Evolutionary conservation across 1,140 invertebrate species (phyloP).

Genomic region (Hydropsyche tenuis): DNA sequence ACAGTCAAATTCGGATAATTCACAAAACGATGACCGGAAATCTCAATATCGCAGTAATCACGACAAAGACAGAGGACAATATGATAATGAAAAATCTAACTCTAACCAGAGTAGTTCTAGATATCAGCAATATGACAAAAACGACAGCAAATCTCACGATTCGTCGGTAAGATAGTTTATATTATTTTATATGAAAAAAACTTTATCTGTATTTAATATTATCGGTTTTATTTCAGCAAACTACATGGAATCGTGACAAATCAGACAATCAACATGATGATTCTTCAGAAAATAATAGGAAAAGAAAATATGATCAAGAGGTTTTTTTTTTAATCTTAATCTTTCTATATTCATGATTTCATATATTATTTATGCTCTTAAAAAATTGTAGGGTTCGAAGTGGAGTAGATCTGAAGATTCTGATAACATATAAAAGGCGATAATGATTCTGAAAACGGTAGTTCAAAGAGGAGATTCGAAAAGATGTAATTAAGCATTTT

Average conservation of each 20-base stretch:
- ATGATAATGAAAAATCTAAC: slow-evolving; percentile 15
- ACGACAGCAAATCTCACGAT: slow-evolving; percentile 28
- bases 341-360: not conserved
- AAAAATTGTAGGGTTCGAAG: slow-evolving; percentile 23
- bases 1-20: slow-evolving; percentile 15
- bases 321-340: slow-evolving; percentile 14
- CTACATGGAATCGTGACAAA: slow-evolving; percentile 41
- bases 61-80: slow-evolving; percentile 20
- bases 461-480: slow-evolving; percentile 43
- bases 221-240: slow-evolving; percentile 34
- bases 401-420: slow-evolving; percentile 40
- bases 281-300: slow-evolving; percentile 40
- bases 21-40: slow-evolving; percentile 29
- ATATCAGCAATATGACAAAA: slow-evolving; percentile 35
- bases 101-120: not conserved
- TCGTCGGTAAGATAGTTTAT: slow-evolving; percentile 12
- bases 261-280: slow-evolving; percentile 35
- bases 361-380: not conserved
- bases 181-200: not conserved
- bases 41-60: slow-evolving; percentile 23
- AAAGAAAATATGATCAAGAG: slow-evolving; percentile 46
- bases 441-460: slow-evolving; percentile 38
- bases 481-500: slow-evolving; percentile 34
- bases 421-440: slow-evolving; percentile 28
- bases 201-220: not conserved